Evolutionary conservation across 2,888 invertebrate genomes (phyloP), one percentile per base, ranked within the genome.

Genomic region (Thumatha senex): DNA sequence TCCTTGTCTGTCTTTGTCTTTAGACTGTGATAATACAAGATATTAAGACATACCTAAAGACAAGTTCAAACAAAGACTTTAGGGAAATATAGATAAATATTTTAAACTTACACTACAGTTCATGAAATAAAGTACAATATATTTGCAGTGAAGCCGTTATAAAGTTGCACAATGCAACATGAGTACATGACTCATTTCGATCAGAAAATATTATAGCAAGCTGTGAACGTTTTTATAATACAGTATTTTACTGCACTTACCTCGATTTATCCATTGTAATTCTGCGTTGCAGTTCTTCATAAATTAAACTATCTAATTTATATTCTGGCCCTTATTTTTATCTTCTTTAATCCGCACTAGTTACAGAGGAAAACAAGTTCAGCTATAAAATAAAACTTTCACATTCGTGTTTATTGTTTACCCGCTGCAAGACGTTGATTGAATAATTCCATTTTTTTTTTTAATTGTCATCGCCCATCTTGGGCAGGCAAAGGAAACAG

Each of bases 181-280:
- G 66, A 66, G 46, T 66, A 52, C 49, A 51, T 66, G 66, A 66
- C 48, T 66, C 66, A 66, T 44, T 67, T 51, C 47, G 46, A 51
- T 56, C 59, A 57, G 41, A 54, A 51, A 46, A 61, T 58, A 56
- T 43, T 61, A 52, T 56, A 67, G 43, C 54, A 56, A 57, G 39
- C 49, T 9, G 40, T 51, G 40, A 29, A 30, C 5, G 18, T 4
- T 24, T 24, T 24, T 54, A 42, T 35, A 51, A 57, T 43, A 44
- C 34, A n/a, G n/a, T n/a, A n/a, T 44, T 11, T 11, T 44, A 38
- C 14, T 35, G 29, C 51, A 40, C 64, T 54, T 66, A 76, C 75
- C 75, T 73, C 14, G 74, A 67, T 51, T 71, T 76, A 46, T 74
- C 74, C 76, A 76, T 76, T 41, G 15, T 48, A 29, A 18, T 9